Evolutionary conservation across 2,797 vertebrate species (phyloP).

Genomic region (Acanthis flammea): DNA sequence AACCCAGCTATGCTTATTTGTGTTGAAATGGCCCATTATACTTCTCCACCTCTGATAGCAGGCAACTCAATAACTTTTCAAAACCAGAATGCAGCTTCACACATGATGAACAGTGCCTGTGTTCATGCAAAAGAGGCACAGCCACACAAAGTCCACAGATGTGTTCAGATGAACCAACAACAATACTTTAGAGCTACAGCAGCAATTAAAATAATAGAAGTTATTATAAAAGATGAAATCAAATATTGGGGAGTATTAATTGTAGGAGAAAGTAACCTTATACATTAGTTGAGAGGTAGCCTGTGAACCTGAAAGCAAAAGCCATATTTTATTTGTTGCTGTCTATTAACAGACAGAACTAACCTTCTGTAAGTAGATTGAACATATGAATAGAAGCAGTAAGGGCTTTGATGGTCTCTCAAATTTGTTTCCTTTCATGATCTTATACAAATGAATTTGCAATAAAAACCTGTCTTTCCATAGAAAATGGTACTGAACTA

Average conservation of each 20-base stretch:
- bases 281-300: not conserved
- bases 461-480: not conserved
- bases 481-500: not conserved
- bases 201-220: not conserved
- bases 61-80: not conserved
- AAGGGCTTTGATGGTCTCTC: not conserved
- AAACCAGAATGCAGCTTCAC: not conserved
- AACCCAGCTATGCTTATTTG: not conserved
- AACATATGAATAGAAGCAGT: not conserved
- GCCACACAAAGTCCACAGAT: not conserved
- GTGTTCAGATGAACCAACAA: not conserved
- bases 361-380: not conserved
- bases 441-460: not conserved
- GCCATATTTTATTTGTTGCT: not conserved
- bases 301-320: not conserved
- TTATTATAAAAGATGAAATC: not conserved
- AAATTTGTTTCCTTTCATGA: not conserved
- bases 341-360: not conserved
- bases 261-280: not conserved
- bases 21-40: not conserved
- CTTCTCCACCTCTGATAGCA: not conserved
- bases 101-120: not conserved
- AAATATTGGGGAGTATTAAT: not conserved
- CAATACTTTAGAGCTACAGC: not conserved
- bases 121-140: not conserved